Conservation (phyloP, 2,113 vertebrate species). For the Tamias sibiricus region DNA sequence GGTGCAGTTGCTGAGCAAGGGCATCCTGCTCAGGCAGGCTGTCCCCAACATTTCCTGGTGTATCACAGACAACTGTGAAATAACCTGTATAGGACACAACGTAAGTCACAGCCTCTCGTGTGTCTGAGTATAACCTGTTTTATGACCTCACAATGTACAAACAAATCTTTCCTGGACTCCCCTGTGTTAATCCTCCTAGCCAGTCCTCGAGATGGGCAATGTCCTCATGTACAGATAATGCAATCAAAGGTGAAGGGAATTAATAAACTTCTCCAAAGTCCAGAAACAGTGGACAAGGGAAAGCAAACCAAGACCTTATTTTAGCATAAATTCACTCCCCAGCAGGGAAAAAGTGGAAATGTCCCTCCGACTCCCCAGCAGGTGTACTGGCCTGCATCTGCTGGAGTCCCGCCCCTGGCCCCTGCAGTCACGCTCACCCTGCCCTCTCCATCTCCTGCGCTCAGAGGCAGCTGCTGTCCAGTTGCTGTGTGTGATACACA, state of each 20-base stretch:
- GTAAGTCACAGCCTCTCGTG: neutral
- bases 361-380: neutral
- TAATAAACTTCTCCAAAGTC: neutral
- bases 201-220: neutral
- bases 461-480: neutral
- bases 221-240: neutral
- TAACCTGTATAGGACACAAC: neutral
- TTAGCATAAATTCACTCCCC: neutral
- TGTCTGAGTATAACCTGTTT: neutral
- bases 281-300: neutral
- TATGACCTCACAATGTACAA: neutral
- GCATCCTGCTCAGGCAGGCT: too few species aligned
- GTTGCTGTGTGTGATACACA: rapidly evolving
- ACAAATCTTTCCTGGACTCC: neutral
- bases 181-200: neutral
- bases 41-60: neutral
- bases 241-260: neutral
- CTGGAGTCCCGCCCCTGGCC: too few species aligned
- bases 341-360: neutral
- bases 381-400: neutral
- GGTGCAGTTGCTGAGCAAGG: rapidly evolving
- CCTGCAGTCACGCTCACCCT: neutral
- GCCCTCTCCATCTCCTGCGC: neutral
- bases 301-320: neutral
- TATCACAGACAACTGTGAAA: neutral